phyloP scores from a whole-genome alignment of 30 jellyfish, hydroid and myxozoan genomes.

The Phacellophora camtschatica region DNA sequence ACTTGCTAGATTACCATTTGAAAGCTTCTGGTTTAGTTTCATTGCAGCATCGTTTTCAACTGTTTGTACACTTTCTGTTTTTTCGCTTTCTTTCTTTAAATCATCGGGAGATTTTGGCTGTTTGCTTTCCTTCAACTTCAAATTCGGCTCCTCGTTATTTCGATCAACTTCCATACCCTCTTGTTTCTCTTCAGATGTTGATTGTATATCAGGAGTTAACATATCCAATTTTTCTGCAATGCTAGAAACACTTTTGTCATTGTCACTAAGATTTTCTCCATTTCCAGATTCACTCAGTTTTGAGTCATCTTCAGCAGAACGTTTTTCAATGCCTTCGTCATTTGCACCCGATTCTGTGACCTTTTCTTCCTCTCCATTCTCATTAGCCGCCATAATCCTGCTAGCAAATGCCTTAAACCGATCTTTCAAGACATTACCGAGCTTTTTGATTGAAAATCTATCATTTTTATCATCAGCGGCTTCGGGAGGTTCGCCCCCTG shows the following conservation, averaged over 20 bases:
- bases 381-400: background rate
- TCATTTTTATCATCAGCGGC: background rate
- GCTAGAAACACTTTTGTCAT: too few species aligned
- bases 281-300: too few species aligned
- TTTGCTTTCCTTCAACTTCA: background rate
- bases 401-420: slow-evolving; percentile 54
- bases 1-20: background rate
- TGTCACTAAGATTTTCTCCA: too few species aligned
- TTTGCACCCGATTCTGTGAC: background rate
- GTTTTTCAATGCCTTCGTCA: background rate
- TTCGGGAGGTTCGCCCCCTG: too few species aligned
- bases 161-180: too few species aligned
- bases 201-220: too few species aligned
- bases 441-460: slow-evolving; percentile 1
- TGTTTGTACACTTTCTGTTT: background rate
- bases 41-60: too few species aligned
- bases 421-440: slow-evolving; percentile 49
- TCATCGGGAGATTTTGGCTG: background rate
- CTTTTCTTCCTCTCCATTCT: background rate
- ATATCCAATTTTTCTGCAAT: too few species aligned
- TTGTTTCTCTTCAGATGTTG: too few species aligned
- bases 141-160: too few species aligned
- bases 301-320: background rate
- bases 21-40: too few species aligned
- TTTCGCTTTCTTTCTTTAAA: background rate